Evolutionary conservation across 2,113 vertebrate genomes (phyloP).

Genomic region (Oxygymnocypris stewartii): DNA sequence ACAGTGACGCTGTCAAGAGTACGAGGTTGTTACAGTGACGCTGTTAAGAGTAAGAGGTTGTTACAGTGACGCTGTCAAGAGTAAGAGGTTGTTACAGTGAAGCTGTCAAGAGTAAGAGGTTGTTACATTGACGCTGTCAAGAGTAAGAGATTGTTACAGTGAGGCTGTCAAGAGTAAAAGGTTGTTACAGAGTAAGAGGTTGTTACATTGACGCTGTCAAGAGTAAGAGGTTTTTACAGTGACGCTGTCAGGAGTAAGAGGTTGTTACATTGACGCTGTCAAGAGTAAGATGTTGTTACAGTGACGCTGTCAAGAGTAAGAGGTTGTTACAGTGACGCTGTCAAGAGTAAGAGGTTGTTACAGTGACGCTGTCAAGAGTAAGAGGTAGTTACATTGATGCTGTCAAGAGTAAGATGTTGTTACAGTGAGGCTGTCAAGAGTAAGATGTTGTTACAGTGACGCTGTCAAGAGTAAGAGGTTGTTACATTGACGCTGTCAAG

Average conservation of each 20-base stretch:
- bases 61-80: background rate
- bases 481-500: too few species aligned
- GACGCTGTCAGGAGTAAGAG: background rate
- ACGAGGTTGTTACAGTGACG: accelerated
- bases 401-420: background rate
- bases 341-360: background rate
- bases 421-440: background rate
- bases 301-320: background rate
- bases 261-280: background rate
- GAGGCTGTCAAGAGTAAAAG: too few species aligned
- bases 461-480: too few species aligned
- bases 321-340: background rate
- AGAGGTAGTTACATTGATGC: accelerated
- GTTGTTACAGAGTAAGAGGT: too few species aligned
- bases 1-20: background rate
- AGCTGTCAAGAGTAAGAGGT: background rate
- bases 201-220: background rate
- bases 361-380: too few species aligned
- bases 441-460: too few species aligned
- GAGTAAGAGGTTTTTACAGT: background rate
- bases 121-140: background rate
- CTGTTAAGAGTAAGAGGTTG: background rate
- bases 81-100: background rate
- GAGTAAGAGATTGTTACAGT: too few species aligned
- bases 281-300: background rate